Conservation (phyloP, 2,797 vertebrate genomes). For the Taenioides sp. region DNA sequence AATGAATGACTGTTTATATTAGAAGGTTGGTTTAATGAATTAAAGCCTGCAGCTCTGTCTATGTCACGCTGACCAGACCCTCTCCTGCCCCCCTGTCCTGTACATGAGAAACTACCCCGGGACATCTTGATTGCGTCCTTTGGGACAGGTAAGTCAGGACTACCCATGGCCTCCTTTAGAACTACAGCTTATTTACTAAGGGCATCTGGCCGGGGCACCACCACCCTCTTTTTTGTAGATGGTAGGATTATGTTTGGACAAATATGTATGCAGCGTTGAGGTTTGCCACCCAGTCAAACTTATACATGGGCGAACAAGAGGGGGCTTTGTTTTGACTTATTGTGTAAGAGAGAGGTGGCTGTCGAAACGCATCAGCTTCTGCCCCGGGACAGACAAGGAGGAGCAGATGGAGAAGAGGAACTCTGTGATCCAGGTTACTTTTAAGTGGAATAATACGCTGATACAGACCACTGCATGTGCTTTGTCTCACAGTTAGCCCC, state of each 20-base stretch:
- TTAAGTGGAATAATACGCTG: not conserved
- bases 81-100: slow-evolving; percentile 34
- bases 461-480: not conserved
- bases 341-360: slow-evolving; percentile 31
- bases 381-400: slow-evolving; percentile 64
- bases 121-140: slow-evolving; percentile 91
- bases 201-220: slow-evolving; percentile 88
- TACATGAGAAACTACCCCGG: slow-evolving; percentile 28
- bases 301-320: slow-evolving; percentile 54
- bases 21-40: slow-evolving; percentile 99
- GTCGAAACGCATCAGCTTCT: slow-evolving; percentile 53
- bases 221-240: slow-evolving; percentile 31
- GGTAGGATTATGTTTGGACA: slow-evolving; percentile 90
- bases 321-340: slow-evolving; percentile 54
- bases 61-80: slow-evolving; percentile 93
- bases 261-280: slow-evolving; percentile 79
- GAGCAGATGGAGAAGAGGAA: slow-evolving; percentile 59
- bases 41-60: slow-evolving; percentile 87
- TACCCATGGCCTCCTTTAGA: slow-evolving; percentile 87
- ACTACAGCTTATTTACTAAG: slow-evolving; percentile 90
- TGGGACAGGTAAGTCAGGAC: slow-evolving; percentile 79
- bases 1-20: slow-evolving; percentile 99
- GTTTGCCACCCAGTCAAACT: slow-evolving; percentile 68
- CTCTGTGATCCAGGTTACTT: not conserved
- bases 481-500: not conserved